A percentile compares a stretch with the other conserved stretches of the same genome.
These are phyloP conservation scores for Aelia acuminata DNA, from an alignment of 2,888 invertebrate species.

Conservation along the genomic window DNA sequence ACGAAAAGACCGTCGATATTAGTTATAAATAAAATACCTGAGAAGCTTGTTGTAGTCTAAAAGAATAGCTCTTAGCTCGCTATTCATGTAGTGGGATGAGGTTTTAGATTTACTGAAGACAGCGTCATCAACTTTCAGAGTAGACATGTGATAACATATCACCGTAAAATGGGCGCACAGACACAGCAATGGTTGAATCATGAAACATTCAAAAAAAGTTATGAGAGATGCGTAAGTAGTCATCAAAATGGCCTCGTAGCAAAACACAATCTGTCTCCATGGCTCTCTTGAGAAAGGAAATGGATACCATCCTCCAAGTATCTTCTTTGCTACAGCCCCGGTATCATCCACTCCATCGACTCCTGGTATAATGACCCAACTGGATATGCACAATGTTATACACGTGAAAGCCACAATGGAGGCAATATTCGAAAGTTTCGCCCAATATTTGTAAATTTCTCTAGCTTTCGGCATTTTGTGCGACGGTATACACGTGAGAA, in stretches of 20 bases:
- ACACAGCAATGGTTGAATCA: conserved; percentile 2
- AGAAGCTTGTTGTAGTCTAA: conserved; percentile 4
- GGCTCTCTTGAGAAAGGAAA: neutral
- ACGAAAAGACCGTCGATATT: too few relatives aligned
- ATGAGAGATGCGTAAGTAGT: neutral
- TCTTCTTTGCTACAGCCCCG: neutral
- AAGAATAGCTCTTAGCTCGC: neutral
- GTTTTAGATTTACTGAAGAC: neutral
- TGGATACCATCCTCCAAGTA: conserved; percentile 15
- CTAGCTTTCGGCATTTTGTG: neutral
- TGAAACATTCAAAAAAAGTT: neutral
- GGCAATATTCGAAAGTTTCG: neutral
- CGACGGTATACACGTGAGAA: neutral
- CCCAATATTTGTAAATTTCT: neutral
- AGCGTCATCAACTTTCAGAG: neutral
- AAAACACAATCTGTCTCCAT: neutral
- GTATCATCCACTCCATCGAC: neutral
- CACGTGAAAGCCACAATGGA: neutral
- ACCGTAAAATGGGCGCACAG: neutral
- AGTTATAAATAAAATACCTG: neutral
- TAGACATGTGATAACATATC: neutral
- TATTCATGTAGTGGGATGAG: neutral
- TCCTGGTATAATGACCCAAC: neutral
- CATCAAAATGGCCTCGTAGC: neutral
- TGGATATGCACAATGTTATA: neutral